Base-by-base conservation (phyloP, 2,888 invertebrate genomes). In the Apodemia duryi region DNA sequence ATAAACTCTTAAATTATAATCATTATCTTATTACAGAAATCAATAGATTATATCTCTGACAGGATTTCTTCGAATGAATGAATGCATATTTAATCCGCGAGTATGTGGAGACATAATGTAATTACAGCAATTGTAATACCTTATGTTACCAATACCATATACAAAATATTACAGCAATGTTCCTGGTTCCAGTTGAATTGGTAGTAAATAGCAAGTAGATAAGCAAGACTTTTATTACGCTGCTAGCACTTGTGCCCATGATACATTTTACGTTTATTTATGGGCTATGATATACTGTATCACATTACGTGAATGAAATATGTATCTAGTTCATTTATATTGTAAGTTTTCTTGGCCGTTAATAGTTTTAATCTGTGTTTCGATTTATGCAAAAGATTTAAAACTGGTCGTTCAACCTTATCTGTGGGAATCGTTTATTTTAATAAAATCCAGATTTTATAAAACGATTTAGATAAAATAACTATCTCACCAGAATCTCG, bases 251-350 rank as follows among this genome's bases (percentile, higher is more conserved):
- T 3, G 46, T 13, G 4, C 46, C 13, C 13, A 13, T 13, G 13
- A 13, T 46, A 46, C 46, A 46, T 13, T 46, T 46, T 46, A 46
- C 46, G 46, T 46, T 46, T n/a, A 9, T 46, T 46, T 46, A 46
- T 46, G 13, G 7, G 46, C 5, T 11, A 43, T 10, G 2, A 43
- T 46, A 46, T n/a, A 46, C 46, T 49, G 46, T 51, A 51, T 51
- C 49, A 51, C 6, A 51, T 51, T 51, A 51, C 13, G 13, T 7
- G 6, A 21, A 21, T 51, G n/a, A 51, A 13, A 51, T 51, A 51
- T 51, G 49, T 51, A 51, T 51, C 49, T 51, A 51, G 49, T 51
- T 51, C 49, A 51, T 21, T 21, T 49, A 51, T 21, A 51, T 21
- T 51, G 21, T 51, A 5, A 51, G 21, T n/a, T 51, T 51, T 51